Evolutionary conservation across 2,113 vertebrate genomes (phyloP).

Genomic region (Notiomystis cincta): DNA sequence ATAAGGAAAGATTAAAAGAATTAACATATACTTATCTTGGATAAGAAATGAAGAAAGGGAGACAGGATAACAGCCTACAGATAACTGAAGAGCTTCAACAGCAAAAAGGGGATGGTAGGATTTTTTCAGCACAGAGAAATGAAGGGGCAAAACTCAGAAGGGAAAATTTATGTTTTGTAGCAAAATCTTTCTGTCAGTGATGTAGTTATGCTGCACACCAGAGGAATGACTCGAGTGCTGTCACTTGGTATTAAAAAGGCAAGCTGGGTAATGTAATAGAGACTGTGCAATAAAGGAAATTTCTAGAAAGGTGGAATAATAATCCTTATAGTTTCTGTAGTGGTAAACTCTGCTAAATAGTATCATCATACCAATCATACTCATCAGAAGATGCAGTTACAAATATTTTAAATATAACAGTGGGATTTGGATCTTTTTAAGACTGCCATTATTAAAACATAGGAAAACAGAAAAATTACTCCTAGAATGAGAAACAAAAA

Average conservation of each 20-base stretch:
- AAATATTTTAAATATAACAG: neutral
- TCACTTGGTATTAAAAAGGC: neutral
- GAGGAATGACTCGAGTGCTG: neutral
- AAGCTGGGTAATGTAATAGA: neutral
- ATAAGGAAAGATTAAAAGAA: neutral
- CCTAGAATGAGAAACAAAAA: neutral
- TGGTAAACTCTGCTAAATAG: neutral
- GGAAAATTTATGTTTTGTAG: neutral
- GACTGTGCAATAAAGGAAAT: neutral
- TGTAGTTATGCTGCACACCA: neutral
- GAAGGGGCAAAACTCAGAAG: neutral
- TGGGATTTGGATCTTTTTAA: rapidly evolving
- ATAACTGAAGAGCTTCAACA: neutral
- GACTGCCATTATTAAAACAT: neutral
- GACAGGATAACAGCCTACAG: neutral
- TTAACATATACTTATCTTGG: neutral
- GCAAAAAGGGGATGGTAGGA: neutral
- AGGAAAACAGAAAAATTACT: neutral
- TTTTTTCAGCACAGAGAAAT: neutral
- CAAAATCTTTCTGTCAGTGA: neutral
- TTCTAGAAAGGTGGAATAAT: neutral
- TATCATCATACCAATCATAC: neutral
- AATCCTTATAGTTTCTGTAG: neutral
- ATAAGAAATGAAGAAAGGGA: neutral
- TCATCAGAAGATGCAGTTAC: neutral